Conservation (phyloP, 2,888 invertebrate genomes). For the Branchipolynoe longqiensis region DNA sequence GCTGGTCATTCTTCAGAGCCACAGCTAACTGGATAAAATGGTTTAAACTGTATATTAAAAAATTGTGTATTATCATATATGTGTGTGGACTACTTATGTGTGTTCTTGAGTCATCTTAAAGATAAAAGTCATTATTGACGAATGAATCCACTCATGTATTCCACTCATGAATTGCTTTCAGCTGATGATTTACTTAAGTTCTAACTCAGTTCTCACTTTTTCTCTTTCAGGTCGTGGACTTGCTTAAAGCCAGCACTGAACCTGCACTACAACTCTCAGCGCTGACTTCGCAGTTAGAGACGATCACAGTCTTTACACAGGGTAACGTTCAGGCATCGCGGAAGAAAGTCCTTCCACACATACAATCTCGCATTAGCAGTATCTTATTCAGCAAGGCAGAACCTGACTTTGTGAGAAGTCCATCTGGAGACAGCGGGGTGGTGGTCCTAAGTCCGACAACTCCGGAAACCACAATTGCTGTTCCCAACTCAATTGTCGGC, state of each 20-base stretch:
- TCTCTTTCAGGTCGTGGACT: conserved; percentile 73
- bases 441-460: neutral
- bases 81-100: no score
- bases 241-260: conserved; percentile 69
- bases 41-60: no score
- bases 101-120: no score
- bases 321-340: conserved; percentile 77
- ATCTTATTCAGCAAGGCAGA: neutral
- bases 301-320: conserved; percentile 74
- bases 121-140: no score
- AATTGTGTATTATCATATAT: no score
- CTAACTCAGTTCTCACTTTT: neutral
- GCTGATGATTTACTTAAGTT: neutral
- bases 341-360: conserved; percentile 78
- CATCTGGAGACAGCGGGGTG: conserved; percentile 30
- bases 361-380: conserved; percentile 64
- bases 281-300: conserved; percentile 65
- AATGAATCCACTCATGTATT: no score
- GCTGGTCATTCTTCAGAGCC: no score
- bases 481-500: neutral
- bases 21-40: no score
- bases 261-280: conserved; percentile 73
- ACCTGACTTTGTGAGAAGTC: neutral
- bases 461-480: neutral
- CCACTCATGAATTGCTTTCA: no score